Conservation (phyloP, 2,113 vertebrate genomes). For the Hypanus sabinus region DNA sequence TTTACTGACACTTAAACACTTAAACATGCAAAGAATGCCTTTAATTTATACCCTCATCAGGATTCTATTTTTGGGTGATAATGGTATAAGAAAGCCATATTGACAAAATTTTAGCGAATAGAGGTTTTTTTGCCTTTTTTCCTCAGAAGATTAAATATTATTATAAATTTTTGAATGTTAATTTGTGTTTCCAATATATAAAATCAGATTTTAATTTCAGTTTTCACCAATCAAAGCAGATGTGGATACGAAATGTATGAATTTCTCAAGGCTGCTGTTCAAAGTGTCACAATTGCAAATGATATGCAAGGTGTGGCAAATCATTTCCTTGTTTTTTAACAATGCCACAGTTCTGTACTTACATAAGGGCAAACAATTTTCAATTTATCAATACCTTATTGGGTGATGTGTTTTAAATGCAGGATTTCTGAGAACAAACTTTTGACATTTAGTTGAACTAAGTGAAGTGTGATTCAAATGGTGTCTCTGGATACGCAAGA, state of each 20-base stretch:
- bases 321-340: conserved; percentile 74
- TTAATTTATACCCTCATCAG: conserved; percentile 74
- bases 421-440: conserved; percentile 32
- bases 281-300: conserved; percentile 72
- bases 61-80: conserved; percentile 92
- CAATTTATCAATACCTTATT: conserved; percentile 52
- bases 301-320: conserved; percentile 69
- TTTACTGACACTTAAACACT: conserved; percentile 91
- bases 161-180: conserved; percentile 72
- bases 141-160: conserved; percentile 64
- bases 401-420: background rate
- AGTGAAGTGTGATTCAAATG: conserved; percentile 60
- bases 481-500: conserved; percentile 66
- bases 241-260: conserved; percentile 73
- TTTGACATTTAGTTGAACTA: conserved; percentile 44
- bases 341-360: conserved; percentile 67
- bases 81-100: conserved; percentile 90
- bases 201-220: conserved; percentile 73
- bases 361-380: conserved; percentile 61
- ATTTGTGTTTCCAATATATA: conserved; percentile 74
- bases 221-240: conserved; percentile 77
- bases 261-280: conserved; percentile 75
- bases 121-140: conserved; percentile 58
- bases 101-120: conserved; percentile 67
- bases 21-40: conserved; percentile 97